Conservation (phyloP, 2,888 invertebrate species). For the Apoda limacodes region DNA sequence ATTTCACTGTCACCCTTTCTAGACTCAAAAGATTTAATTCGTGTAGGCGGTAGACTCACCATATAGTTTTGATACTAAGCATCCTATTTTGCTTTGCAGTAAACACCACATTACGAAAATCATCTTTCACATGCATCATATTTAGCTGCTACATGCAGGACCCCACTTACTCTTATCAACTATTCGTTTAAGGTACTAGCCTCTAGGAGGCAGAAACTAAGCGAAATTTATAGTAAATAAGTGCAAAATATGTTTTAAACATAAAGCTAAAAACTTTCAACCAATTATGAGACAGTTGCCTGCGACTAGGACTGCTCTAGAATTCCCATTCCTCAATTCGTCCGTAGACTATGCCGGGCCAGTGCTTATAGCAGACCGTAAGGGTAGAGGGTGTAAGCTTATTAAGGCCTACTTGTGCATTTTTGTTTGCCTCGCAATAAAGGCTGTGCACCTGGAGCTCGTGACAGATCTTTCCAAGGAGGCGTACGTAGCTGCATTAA, state of each 20-base stretch:
- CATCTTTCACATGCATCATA: no score
- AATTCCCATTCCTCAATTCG: constrained; percentile 15
- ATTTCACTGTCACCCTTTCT: no score
- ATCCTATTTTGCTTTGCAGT: no score
- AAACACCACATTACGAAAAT: no score
- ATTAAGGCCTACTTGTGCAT: constrained; percentile 17
- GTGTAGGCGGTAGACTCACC: no score
- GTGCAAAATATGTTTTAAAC: constrained; percentile 15
- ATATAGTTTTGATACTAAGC: no score
- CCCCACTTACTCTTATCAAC: no score
- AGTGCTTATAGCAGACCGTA: constrained; percentile 15
- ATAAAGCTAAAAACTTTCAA: no score
- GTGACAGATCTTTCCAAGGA: constrained; percentile 17
- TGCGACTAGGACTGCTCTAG: constrained; percentile 8
- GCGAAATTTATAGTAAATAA: constrained; percentile 7
- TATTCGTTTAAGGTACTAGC: constrained; percentile 15
- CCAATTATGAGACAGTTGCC: no score
- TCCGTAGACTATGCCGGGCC: constrained; percentile 19
- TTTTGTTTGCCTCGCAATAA: constrained; percentile 15
- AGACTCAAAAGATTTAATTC: no score
- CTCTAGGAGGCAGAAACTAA: constrained; percentile 17
- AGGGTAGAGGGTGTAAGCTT: constrained; percentile 17
- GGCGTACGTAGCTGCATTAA: constrained; percentile 19
- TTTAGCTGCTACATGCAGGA: no score
- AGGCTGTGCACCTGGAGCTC: constrained; percentile 18